phyloP scores from a whole-genome alignment of 2,888 invertebrate species.

The Mystacides longicornis region DNA sequence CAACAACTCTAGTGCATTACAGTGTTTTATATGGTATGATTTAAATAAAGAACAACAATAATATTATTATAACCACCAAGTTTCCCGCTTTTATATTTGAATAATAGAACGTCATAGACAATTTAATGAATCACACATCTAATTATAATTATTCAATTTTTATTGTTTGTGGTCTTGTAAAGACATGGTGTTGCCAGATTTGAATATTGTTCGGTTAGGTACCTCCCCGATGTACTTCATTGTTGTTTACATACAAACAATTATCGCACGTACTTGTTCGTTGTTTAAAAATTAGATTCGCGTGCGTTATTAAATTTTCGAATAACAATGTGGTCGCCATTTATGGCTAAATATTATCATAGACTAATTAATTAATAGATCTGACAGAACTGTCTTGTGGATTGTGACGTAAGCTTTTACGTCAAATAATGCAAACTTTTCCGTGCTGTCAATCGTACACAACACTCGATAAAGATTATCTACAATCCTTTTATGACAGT shows the following conservation, averaged over 20 bases:
- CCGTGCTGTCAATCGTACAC: too few species aligned
- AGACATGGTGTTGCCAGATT: neutral
- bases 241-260: too few species aligned
- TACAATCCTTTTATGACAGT: too few species aligned
- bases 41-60: too few species aligned
- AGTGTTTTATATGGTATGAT: neutral
- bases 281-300: neutral
- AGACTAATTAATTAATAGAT: too few species aligned
- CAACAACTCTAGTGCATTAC: neutral
- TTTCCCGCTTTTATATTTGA: neutral
- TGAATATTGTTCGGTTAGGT: neutral
- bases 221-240: neutral
- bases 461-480: too few species aligned
- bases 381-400: too few species aligned
- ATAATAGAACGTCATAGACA: neutral
- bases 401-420: too few species aligned
- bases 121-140: neutral
- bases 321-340: neutral
- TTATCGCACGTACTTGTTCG: neutral
- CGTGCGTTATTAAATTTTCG: neutral
- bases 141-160: neutral
- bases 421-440: too few species aligned
- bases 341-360: too few species aligned
- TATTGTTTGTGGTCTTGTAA: neutral
- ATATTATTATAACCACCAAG: too few species aligned